phyloP scores from a whole-genome alignment of 2,797 vertebrate species.

The Gambusia yucatana region DNA sequence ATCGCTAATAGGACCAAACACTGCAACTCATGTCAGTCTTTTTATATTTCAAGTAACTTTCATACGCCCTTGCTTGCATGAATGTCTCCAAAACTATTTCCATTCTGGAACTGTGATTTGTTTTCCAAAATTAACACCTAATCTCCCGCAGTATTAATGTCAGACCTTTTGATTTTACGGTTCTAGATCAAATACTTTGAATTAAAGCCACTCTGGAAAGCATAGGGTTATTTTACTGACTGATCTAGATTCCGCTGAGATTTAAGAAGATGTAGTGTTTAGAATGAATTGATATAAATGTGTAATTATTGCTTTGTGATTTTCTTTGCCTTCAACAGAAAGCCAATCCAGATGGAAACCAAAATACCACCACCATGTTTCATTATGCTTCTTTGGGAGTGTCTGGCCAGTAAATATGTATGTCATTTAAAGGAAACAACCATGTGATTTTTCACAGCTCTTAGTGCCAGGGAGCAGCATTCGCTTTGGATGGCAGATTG shows the following conservation, averaged over 20 bases:
- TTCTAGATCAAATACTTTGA: background rate
- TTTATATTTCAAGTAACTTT: background rate
- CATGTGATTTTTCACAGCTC: background rate
- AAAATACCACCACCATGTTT: background rate
- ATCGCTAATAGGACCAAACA: background rate
- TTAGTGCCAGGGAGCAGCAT: background rate
- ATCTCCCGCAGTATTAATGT: background rate
- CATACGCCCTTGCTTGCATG: background rate
- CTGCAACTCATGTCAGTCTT: background rate
- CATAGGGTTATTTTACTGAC: background rate
- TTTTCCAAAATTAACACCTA: background rate
- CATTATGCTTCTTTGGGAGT: background rate
- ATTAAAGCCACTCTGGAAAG: background rate
- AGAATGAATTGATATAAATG: background rate
- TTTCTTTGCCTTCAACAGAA: background rate
- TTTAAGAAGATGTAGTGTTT: background rate
- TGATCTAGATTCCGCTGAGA: background rate
- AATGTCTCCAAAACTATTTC: background rate
- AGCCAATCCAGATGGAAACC: background rate
- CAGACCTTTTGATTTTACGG: too few species aligned
- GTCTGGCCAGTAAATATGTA: background rate
- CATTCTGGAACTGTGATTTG: background rate
- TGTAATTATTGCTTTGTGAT: background rate
- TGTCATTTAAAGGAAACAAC: background rate
- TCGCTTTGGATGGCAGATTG: background rate